A percentile compares a stretch with the other conserved stretches of the same genome.
These are phyloP conservation scores for Pocota personata DNA, from an alignment of 2,888 invertebrate species.

Conservation along the genomic window DNA sequence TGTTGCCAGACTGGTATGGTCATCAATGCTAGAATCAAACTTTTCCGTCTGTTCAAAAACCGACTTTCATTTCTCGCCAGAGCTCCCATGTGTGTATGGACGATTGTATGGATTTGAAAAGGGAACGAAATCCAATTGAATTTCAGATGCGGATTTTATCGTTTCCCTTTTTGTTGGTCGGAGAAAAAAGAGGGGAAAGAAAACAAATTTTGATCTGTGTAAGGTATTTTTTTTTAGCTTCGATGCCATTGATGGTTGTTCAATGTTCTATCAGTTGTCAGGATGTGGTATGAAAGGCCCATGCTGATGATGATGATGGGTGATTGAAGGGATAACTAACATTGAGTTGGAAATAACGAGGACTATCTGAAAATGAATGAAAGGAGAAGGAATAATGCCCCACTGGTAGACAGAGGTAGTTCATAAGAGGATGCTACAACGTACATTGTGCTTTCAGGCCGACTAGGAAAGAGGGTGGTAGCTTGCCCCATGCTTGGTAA, in stretches of 20 bases:
- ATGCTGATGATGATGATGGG: slow-evolving; percentile 21
- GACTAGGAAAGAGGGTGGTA: too few relatives aligned
- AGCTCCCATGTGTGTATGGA: background rate
- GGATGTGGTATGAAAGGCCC: slow-evolving; percentile 42
- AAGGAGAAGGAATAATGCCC: background rate
- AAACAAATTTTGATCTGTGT: slow-evolving; percentile 51
- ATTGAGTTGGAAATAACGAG: slow-evolving; percentile 30
- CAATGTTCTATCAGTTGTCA: slow-evolving; percentile 55
- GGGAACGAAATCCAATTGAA: slow-evolving; percentile 62
- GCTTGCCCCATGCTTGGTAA: too few relatives aligned
- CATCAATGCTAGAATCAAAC: slow-evolving; percentile 49
- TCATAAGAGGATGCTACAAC: too few relatives aligned
- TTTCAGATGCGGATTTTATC: slow-evolving; percentile 63
- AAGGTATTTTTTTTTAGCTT: slow-evolving; percentile 33
- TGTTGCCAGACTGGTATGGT: slow-evolving; percentile 30
- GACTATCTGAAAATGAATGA: background rate
- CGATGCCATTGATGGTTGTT: slow-evolving; percentile 45
- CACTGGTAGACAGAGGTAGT: too few relatives aligned
- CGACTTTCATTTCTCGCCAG: slow-evolving; percentile 30
- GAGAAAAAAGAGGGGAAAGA: background rate
- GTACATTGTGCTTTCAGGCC: too few relatives aligned
- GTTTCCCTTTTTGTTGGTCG: slow-evolving; percentile 38
- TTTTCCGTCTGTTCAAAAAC: slow-evolving; percentile 35
- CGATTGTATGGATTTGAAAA: slow-evolving; percentile 30
- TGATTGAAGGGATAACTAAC: slow-evolving; percentile 55